Evolutionary conservation across 2,888 invertebrate species (phyloP), one percentile per base, ranked within the genome.

Genomic region (Cataglyphis livida): DNA sequence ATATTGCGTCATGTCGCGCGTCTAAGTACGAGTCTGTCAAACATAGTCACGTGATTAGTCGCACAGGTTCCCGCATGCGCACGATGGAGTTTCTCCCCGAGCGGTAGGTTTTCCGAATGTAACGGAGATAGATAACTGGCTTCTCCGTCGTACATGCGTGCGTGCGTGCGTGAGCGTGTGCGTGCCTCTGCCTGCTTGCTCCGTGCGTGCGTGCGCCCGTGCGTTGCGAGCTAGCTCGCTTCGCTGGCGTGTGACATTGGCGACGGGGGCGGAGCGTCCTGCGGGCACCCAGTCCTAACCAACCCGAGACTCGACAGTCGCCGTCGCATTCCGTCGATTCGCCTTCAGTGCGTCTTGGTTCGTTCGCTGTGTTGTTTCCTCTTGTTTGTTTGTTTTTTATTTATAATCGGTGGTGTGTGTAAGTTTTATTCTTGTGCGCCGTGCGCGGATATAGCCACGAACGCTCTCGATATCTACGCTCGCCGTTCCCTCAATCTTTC

Each of bases 191-290:
- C n/a, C 6, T 25, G 48, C 35, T 21, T 48, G 28, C 28, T 64
- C 12, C 15, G 21, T 6, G 59, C 12, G 18, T 28, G 57, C 25
- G 25, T 41, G 38, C 25, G 48, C 35, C 59, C 28, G 28, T 57
- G 38, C 78, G 35, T 66, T n/a, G 75, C 62, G 35, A 18, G 35
- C 51, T 73, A 18, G 71, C 83, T 81, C 66, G 57, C 48, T 51
- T n/a, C 84, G 73, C 68, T 81, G 61, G 78, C 74, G 68, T 73
- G 70, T 84, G 82, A 91, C 81, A 83, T 89, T 85, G 82, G 35
- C 62, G 84, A 88, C 82, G 87, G 89, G 87, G 92, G 91, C 90
- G 90, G 92, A 90, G 92, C 91, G 78, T 89, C 82, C 86, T 86
- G 87, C 85, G 85, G 86, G 85, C 81, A 88, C 85, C 89, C 88